These are phyloP conservation scores for Apotomis capreana DNA, from an alignment of 2,888 invertebrate species.

Conservation along the genomic window DNA sequence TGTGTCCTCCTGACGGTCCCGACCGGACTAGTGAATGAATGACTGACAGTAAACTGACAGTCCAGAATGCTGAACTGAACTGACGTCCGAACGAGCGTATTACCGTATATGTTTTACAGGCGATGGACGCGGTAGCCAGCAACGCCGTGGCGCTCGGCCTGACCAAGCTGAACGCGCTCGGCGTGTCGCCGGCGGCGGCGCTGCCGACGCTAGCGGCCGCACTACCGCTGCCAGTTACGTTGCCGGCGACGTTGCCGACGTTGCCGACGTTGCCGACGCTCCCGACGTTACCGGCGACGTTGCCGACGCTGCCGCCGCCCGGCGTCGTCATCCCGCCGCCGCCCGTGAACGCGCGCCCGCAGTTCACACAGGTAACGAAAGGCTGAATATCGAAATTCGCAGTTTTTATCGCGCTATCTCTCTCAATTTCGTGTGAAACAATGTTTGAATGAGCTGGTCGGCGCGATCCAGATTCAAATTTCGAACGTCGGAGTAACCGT, in stretches of 20 bases:
- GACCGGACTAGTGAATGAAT: no score
- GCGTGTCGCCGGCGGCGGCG: slow-evolving; percentile 63
- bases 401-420: no score
- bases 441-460: no score
- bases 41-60: no score
- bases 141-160: slow-evolving; percentile 90
- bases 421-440: no score
- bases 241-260: slow-evolving; percentile 41
- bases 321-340: slow-evolving; percentile 55
- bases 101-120: slow-evolving; percentile 76
- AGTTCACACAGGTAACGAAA: slow-evolving; percentile 60
- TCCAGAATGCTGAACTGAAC: no score
- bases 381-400: no score
- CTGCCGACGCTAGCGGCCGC: slow-evolving; percentile 67
- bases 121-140: slow-evolving; percentile 96
- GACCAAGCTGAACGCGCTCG: slow-evolving; percentile 67
- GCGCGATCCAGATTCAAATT: no score
- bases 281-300: slow-evolving; percentile 43
- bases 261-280: slow-evolving; percentile 64
- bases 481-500: no score
- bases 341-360: slow-evolving; percentile 65
- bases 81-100: no score
- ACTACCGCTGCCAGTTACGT: slow-evolving; percentile 41
- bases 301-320: slow-evolving; percentile 64
- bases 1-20: no score